Conservation (phyloP, 2,888 invertebrate species). For the Agrotis exclamationis region DNA sequence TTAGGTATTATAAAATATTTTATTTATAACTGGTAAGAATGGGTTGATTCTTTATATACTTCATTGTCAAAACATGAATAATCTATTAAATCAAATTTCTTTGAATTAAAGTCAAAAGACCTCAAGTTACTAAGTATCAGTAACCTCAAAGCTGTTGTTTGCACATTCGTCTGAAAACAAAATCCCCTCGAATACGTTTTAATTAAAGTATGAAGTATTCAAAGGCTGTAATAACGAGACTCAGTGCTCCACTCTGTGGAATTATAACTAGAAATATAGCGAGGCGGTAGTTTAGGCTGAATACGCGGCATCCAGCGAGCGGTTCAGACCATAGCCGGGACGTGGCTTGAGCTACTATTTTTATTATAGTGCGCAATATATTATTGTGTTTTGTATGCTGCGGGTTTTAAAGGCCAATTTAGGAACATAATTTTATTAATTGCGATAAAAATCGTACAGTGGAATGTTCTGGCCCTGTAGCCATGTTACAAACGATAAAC, state of each 20-base stretch:
- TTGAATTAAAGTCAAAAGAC: constrained; percentile 2
- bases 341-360: constrained; percentile 29
- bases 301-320: constrained; percentile 25
- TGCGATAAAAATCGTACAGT: too few relatives aligned
- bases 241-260: constrained; percentile 69
- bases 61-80: too few relatives aligned
- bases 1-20: too few relatives aligned
- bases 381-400: background rate
- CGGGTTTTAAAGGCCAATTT: too few relatives aligned
- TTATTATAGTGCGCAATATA: constrained; percentile 9
- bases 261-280: constrained; percentile 70
- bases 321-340: constrained; percentile 6
- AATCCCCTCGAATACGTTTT: constrained; percentile 76
- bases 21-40: too few relatives aligned
- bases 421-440: too few relatives aligned
- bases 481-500: too few relatives aligned
- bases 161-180: constrained; percentile 66
- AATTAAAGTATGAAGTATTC: constrained; percentile 85
- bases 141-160: constrained; percentile 19
- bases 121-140: background rate
- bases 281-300: constrained; percentile 59
- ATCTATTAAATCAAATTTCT: background rate
- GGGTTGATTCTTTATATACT: too few relatives aligned
- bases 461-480: too few relatives aligned
- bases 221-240: constrained; percentile 80